These are phyloP conservation scores for Leucoraja erinaceus DNA, from an alignment of 2,113 vertebrate genomes.

Conservation along the genomic window DNA sequence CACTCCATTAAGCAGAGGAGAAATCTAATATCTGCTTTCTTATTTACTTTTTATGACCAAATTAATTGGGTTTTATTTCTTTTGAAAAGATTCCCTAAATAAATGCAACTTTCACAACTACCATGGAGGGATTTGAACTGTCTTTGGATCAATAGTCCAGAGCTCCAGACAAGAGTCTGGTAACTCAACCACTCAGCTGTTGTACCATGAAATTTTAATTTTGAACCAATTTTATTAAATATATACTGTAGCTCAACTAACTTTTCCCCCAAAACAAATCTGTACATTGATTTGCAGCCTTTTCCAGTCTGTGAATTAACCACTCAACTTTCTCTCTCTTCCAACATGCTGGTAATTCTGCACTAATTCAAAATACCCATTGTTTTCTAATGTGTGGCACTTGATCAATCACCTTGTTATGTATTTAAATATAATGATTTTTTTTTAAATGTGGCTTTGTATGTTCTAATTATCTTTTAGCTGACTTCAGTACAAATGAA, in stretches of 20 bases:
- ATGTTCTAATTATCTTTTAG: constrained; percentile 6
- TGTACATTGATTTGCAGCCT: neutral
- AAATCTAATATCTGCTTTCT: neutral
- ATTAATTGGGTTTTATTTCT: neutral
- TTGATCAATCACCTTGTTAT: neutral
- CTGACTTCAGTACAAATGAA: neutral
- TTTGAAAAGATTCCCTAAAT: too few relatives aligned
- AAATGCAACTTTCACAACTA: too few relatives aligned
- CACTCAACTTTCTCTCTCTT: neutral
- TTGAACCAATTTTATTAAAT: too few relatives aligned
- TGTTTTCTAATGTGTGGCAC: neutral
- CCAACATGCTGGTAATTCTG: neutral
- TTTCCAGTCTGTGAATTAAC: neutral
- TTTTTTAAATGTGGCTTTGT: neutral
- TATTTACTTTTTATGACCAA: neutral
- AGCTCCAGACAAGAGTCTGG: too few relatives aligned
- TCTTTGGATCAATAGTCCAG: too few relatives aligned
- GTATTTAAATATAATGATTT: neutral
- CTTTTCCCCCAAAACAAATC: neutral
- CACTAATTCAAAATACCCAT: neutral
- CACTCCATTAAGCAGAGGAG: neutral
- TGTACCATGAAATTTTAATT: too few relatives aligned
- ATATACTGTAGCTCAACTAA: too few relatives aligned
- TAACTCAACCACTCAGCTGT: too few relatives aligned
- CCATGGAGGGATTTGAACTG: too few relatives aligned